phyloP scores from a whole-genome alignment of 2,888 invertebrate species.

The Diarsia dahlii region DNA sequence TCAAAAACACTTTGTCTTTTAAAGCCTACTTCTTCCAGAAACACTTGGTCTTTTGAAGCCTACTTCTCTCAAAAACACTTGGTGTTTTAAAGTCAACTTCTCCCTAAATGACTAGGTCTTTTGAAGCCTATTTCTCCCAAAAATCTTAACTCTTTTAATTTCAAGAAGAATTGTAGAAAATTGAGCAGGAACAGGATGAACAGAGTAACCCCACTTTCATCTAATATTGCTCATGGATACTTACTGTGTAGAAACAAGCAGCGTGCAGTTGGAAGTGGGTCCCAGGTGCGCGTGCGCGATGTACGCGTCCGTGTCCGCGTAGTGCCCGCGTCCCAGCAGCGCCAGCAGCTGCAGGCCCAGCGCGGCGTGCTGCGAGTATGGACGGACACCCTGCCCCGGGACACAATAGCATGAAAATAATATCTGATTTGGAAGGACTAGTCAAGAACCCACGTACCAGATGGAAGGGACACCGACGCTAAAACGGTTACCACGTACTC shows the following conservation, averaged over 20 bases:
- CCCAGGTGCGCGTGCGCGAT: conserved; percentile 89
- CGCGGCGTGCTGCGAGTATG: conserved; percentile 93
- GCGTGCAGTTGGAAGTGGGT: conserved; percentile 88
- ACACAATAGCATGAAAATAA: neutral
- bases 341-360: conserved; percentile 93
- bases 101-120: neutral
- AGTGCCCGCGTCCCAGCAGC: conserved; percentile 92
- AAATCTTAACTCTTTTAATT: no score
- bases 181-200: no score
- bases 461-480: no score
- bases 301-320: conserved; percentile 92
- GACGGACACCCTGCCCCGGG: conserved; percentile 92
- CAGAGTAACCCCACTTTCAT: no score
- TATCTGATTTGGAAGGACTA: neutral
- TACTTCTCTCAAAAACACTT: neutral
- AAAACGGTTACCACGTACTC: no score
- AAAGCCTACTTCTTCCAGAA: no score
- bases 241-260: conserved; percentile 92
- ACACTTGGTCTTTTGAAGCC: no score
- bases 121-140: neutral
- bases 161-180: no score
- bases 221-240: no score
- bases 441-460: no score
- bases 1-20: neutral
- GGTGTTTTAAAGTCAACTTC: neutral